These are phyloP conservation scores for Paragorgia papillata DNA, from an alignment of 92 coral and sea anemone genomes.

Conservation along the genomic window DNA sequence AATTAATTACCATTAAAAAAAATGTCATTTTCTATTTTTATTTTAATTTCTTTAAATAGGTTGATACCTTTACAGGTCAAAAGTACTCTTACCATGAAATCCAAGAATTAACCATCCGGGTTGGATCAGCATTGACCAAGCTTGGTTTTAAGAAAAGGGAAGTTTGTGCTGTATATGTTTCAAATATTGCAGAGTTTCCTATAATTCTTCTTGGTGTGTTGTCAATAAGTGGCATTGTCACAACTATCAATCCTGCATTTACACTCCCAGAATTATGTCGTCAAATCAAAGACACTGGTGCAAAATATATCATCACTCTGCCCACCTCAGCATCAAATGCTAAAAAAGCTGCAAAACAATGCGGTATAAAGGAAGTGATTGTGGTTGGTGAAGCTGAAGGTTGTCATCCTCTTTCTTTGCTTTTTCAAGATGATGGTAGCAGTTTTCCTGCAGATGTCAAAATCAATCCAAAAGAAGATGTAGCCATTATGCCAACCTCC, in stretches of 20 bases:
- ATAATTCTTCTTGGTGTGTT: constrained; percentile 62
- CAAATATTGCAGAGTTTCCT: constrained; percentile 77
- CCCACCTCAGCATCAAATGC: constrained; percentile 65
- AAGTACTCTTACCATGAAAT: constrained; percentile 70
- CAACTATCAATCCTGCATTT: constrained; percentile 70
- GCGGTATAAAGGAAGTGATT: constrained; percentile 64
- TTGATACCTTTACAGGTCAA: constrained; percentile 63
- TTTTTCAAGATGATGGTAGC: constrained; percentile 68
- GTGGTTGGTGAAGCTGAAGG: constrained; percentile 86
- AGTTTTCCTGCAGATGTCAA: constrained; percentile 54
- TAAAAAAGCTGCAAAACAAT: constrained; percentile 58
- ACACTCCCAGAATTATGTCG: constrained; percentile 64
- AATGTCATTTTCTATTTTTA: too few relatives aligned
- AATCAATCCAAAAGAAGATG: constrained; percentile 74
- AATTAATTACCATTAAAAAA: too few relatives aligned
- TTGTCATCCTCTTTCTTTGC: constrained; percentile 61
- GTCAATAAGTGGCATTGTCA: constrained; percentile 72
- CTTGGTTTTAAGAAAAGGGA: constrained; percentile 85
- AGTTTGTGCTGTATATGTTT: constrained; percentile 68
- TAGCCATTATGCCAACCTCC: constrained; percentile 76
- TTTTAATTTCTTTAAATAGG: too few relatives aligned
- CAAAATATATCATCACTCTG: constrained; percentile 63
- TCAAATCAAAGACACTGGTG: constrained; percentile 70
- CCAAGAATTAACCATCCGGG: constrained; percentile 46
- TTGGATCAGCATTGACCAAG: constrained; percentile 70